phyloP scores from a whole-genome alignment of 1,140 invertebrate species.

The Wasmannia auropunctata region DNA sequence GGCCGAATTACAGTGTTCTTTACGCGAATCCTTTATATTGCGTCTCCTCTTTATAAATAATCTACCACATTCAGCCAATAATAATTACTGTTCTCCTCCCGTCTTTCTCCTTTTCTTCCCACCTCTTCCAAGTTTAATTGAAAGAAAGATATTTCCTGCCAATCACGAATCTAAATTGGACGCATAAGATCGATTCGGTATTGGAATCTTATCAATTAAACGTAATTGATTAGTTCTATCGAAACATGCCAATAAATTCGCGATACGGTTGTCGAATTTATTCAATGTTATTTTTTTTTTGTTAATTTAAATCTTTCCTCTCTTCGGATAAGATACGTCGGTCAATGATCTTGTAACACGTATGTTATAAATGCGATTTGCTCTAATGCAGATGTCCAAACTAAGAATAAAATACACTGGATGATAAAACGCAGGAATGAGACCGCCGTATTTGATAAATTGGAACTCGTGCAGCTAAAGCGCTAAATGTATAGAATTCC shows the following conservation, averaged over 20 bases:
- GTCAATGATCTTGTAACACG: background rate
- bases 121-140: constrained; percentile 38
- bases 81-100: constrained; percentile 25
- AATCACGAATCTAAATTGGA: constrained; percentile 6
- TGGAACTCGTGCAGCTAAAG: background rate
- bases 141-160: constrained; percentile 2
- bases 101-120: background rate
- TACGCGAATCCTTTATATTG: background rate
- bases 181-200: background rate
- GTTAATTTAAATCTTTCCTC: background rate
- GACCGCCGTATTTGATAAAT: constrained; percentile 16
- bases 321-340: background rate
- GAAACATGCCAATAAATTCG: background rate
- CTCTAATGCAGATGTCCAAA: background rate
- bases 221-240: background rate
- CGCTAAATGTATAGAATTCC: background rate
- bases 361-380: background rate
- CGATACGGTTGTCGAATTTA: background rate
- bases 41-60: background rate
- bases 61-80: constrained; percentile 6
- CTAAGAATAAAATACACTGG: background rate
- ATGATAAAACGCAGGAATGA: background rate
- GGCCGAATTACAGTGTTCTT: constrained; percentile 14
- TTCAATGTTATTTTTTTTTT: background rate
- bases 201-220: constrained; percentile 33